Base-by-base conservation (phyloP, 1,140 invertebrate species). In the Dreissena polymorpha region DNA sequence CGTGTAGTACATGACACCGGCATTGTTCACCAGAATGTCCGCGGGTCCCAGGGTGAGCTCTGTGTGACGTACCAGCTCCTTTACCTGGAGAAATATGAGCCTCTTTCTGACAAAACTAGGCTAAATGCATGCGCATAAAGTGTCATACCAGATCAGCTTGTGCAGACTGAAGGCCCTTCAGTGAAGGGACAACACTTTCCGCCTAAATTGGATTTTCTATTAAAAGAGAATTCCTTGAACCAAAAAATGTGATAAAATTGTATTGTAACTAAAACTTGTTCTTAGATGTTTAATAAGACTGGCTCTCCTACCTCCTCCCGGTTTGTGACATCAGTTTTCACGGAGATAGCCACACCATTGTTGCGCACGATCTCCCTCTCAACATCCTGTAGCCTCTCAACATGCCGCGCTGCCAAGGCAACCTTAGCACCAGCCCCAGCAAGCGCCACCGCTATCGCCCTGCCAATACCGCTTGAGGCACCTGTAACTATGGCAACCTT, bases 391-490 rank as follows among this genome's bases (percentile, higher is more conserved):
- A 98, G 92, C 91, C 96, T 95, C 25, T 94, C 91, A 88, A 94
- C 92, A 81, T 95, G 94, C 63, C 97, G 94, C 0, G 97, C 96
- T 53, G 96, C 95, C 27, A 98, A 89, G n/a, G 96, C 94, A 63
- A 98, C 91, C 90, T 95, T 96, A 3, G 95, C 96, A n/a, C 95
- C 96, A 85, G 94, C 92, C 87, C 94, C 94, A 12, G 97, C 96
- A 49, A 98, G 92, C 29, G 94, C 94, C 71, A 95, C 93, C 0
- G 97, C 96, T 70, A 97, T 93, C 73, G 95, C 92, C 92, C 96
- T 95, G n/a, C 97, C 97, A 87, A 98, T 98, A 27, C 97, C 97
- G 93, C 96, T 97, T 0, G 97, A 98, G 16, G 97, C 96, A 49
- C 97, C 97, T 0, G 96, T 97, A 86, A 98, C 90, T 73, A 93